These are phyloP conservation scores for Notothenia rossii DNA, from an alignment of 2,113 vertebrate genomes.

Conservation along the genomic window DNA sequence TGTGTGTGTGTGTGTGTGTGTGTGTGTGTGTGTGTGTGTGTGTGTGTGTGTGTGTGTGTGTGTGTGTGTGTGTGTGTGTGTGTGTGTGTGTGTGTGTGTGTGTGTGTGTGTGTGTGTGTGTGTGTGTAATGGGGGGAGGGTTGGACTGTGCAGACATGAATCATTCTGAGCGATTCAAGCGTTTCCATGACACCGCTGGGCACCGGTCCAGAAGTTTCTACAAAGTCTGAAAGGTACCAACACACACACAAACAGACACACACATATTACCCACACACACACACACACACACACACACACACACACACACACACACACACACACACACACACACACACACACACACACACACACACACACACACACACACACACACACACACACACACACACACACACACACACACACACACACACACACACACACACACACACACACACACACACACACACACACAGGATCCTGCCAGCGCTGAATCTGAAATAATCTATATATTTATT, in stretches of 20 bases:
- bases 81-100: constrained; percentile 32
- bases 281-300: constrained; percentile 37
- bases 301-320: constrained; percentile 31
- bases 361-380: constrained; percentile 30
- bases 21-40: constrained; percentile 35
- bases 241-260: constrained; percentile 6
- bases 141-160: constrained; percentile 91
- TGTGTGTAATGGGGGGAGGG: constrained; percentile 82
- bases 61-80: constrained; percentile 37
- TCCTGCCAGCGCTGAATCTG: constrained; percentile 32
- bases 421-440: constrained; percentile 28
- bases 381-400: constrained; percentile 39
- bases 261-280: constrained; percentile 25
- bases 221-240: constrained; percentile 85
- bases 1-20: constrained; percentile 37
- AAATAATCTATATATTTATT: constrained; percentile 62
- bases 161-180: constrained; percentile 96
- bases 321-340: constrained; percentile 32
- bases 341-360: no score
- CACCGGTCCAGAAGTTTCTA: constrained; percentile 92
- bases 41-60: constrained; percentile 23
- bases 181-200: constrained; percentile 99
- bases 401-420: constrained; percentile 23
- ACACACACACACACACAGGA: constrained; percentile 29
- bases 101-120: constrained; percentile 30